Evolutionary conservation across 1,140 invertebrate species (phyloP).

Genomic region (Meteorus sp.): DNA sequence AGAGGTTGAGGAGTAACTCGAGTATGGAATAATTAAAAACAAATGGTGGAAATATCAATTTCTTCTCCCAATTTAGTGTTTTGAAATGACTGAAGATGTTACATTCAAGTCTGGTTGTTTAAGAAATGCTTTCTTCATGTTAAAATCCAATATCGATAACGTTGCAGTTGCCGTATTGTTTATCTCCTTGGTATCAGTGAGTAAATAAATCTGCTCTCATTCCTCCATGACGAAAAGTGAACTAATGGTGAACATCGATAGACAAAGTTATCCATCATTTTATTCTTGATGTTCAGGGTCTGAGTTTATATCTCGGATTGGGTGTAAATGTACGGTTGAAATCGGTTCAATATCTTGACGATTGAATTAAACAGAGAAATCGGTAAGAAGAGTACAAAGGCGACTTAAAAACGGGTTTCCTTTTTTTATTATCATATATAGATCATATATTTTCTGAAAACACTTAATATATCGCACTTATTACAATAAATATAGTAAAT

Average conservation of each 20-base stretch:
- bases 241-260: conserved; percentile 5
- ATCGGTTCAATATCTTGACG: conserved; percentile 9
- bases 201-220: not conserved
- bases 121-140: conserved; percentile 29
- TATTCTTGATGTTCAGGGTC: no score
- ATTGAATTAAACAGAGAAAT: conserved; percentile 10
- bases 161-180: conserved; percentile 32
- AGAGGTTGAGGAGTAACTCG: conserved; percentile 10
- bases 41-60: conserved; percentile 1
- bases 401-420: conserved; percentile 36
- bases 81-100: conserved; percentile 35
- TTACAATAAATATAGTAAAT: conserved; percentile 48
- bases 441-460: conserved; percentile 53
- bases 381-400: conserved; percentile 29
- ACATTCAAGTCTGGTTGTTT: conserved; percentile 39
- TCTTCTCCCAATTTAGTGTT: conserved; percentile 32
- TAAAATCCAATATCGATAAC: conserved; percentile 38
- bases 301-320: conserved; percentile 30
- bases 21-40: not conserved
- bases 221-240: conserved; percentile 7
- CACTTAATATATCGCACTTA: conserved; percentile 54
- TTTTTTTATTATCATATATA: conserved; percentile 54
- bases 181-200: conserved; percentile 34
- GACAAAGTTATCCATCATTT: not conserved
- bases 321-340: conserved; percentile 30